Base-by-base conservation (phyloP, 2,113 vertebrate species). In the Puffinus mauretanicus region DNA sequence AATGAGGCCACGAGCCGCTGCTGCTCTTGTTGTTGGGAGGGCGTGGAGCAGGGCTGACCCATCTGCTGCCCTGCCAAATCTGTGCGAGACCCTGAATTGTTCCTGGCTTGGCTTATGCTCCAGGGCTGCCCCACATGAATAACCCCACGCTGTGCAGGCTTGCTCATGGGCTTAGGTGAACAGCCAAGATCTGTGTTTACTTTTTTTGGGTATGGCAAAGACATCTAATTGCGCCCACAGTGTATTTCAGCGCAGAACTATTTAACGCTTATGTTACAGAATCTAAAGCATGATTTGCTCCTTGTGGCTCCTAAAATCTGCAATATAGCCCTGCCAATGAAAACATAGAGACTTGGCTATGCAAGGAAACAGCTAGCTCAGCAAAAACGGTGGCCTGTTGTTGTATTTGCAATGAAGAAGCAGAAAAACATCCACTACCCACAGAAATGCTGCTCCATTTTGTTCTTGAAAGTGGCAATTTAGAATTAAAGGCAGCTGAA, bases 391-490 rank as follows among this genome's bases (percentile, higher is more conserved):
- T 75, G 67, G 64, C 38, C 86, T 88, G 69, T 75, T 95, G 89
- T 86, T 96, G 46, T 51, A 80, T 84, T 84, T 95, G 95, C 65
- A 70, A 44, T 38, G 87, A 94, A 96, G 72, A 87, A 95, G 65
- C 79, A 86, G 89, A 83, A 90, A 91, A 95, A 93, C 29, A 80
- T 92, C 64, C 64, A 82, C 85, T 94, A 24, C 82, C 95, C 97
- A 62, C 95, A 97, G 96, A 95, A 96, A 95, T 89, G 67, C 9
- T 82, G 60, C 57, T 92, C 76, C 54, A 78, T 96, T 96, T 97
- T 94, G 46, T 62, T 95, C 46, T 30, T 62, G 64, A 72, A 94
- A 97, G 93, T 34, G 76, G 92, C 82, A 97, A 90, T 85, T 96
- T 87, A 77, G 93, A 84, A 88, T 83, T 73, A 95, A 94, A 91